Evolutionary conservation across 1,140 invertebrate species (phyloP).

Genomic region (Diachasma alloeum): DNA sequence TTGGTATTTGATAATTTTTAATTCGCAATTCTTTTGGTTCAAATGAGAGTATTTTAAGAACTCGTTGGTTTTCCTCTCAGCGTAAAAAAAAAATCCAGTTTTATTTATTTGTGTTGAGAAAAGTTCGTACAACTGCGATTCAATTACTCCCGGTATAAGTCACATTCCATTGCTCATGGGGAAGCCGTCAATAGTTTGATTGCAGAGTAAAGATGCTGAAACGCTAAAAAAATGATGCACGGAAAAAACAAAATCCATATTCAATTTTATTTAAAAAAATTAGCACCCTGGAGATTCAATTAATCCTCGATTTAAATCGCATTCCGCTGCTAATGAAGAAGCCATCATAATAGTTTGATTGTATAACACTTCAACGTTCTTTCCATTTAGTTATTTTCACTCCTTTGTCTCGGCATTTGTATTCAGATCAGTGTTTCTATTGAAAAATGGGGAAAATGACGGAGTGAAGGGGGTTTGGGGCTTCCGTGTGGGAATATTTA

Average conservation of each 20-base stretch:
- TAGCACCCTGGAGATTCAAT: not conserved
- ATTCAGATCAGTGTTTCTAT: not conserved
- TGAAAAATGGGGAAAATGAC: not conserved
- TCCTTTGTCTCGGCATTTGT: not conserved
- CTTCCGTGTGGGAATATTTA: too few species aligned
- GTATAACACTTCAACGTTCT: not conserved
- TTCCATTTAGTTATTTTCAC: not conserved
- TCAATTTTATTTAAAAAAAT: not conserved
- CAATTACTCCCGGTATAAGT: not conserved
- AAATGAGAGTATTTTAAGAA: too few species aligned
- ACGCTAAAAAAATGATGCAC: too few species aligned
- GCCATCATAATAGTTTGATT: not conserved
- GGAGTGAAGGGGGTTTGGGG: not conserved
- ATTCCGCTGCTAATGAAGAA: not conserved
- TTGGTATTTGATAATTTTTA: too few species aligned
- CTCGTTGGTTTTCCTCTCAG: too few species aligned
- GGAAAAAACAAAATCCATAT: too few species aligned
- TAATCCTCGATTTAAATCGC: not conserved
- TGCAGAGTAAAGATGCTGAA: too few species aligned
- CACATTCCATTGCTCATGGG: not conserved
- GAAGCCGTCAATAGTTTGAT: not conserved
- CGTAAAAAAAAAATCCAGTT: too few species aligned
- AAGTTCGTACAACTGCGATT: too few species aligned
- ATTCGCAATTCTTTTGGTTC: too few species aligned
- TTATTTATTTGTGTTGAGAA: too few species aligned